Evolutionary conservation across 2,888 invertebrate genomes (phyloP).

Genomic region (Eristalinus sepulchralis): DNA sequence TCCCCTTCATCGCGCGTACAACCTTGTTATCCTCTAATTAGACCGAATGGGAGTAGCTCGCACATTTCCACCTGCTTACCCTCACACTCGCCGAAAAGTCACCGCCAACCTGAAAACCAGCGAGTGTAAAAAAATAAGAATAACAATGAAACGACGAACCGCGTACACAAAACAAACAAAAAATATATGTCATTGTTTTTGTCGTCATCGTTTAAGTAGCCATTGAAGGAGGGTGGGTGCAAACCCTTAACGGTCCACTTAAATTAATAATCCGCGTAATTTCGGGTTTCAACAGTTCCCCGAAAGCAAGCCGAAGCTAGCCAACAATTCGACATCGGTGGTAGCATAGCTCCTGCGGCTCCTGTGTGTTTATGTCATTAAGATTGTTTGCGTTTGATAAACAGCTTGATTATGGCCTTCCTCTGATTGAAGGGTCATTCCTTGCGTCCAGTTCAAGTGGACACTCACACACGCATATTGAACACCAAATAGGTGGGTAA

Average conservation of each 20-base stretch:
- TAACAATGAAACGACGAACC: constrained; percentile 16
- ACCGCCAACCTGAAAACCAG: constrained; percentile 42
- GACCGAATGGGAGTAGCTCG: constrained; percentile 53
- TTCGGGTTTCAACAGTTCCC: constrained; percentile 77
- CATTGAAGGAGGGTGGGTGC: constrained; percentile 65
- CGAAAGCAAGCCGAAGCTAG: constrained; percentile 58
- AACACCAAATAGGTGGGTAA: constrained; percentile 19
- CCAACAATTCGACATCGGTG: constrained; percentile 10
- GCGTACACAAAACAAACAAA: constrained; percentile 59
- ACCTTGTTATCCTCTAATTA: constrained; percentile 67
- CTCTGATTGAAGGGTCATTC: constrained; percentile 48
- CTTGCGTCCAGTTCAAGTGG: constrained; percentile 34
- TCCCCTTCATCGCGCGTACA: constrained; percentile 24
- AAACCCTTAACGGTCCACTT: constrained; percentile 76
- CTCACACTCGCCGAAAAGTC: constrained; percentile 61
- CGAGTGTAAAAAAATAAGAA: constrained; percentile 11
- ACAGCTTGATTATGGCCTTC: constrained; percentile 72
- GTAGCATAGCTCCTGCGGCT: constrained; percentile 62
- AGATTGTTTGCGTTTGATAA: constrained; percentile 80
- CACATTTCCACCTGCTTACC: constrained; percentile 67
- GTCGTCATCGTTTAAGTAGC: constrained; percentile 65
- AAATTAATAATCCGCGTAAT: constrained; percentile 81
- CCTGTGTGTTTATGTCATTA: constrained; percentile 78
- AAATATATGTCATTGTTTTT: constrained; percentile 57
- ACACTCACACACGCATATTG: constrained; percentile 44